Evolutionary conservation across 1,140 invertebrate species (phyloP), one percentile per base, ranked within the genome.

Genomic region (Brachionus paranguensis): DNA sequence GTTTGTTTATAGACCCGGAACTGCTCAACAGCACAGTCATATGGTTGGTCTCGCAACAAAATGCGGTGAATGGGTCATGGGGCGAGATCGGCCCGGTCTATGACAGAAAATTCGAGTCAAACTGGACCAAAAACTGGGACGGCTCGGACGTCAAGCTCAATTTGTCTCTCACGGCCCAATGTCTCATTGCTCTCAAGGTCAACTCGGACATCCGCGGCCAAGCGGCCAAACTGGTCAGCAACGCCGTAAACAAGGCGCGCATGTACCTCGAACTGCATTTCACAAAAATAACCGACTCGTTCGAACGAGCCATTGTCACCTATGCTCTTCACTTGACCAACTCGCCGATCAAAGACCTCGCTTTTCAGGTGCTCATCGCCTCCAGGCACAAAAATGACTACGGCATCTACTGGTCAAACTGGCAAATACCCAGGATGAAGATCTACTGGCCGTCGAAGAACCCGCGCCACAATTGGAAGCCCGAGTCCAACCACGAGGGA

Each of bases 251-350:
- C 64, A 91, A 91, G 70, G 95, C 93, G 1, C 90, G 94, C 14
- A 89, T 91, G 2, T 97, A 94, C 92, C 90, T 97, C n/a, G 95
- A 96, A 87, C 90, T 92, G 17, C 95, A 96, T 88, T 91, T 96
- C 86, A 91, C 92, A 78, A 89, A 92, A 14, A 91, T 91, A 50
- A 93, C 93, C 3, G 91, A 93, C 84, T 93, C 95, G 11, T 95
- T 94, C 87, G 94, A 96, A 87, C 91, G 95, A 20, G 93, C 95
- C 0, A 93, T 97, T 70, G 94, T 95, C 0, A 92, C 95, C 0
- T 95, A 96, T 88, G 95, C 95, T 0, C 90, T 97, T 5, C 92
- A 94, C 86, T 89, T 93, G 81, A 92, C 92, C 17, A 94, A 94
- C 88, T 93, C 94, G 20, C 91, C 94, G 3, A 92, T 91, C 81